These are phyloP conservation scores for Oedothorax gibbosus DNA, from an alignment of 1,140 invertebrate genomes.

Conservation along the genomic window DNA sequence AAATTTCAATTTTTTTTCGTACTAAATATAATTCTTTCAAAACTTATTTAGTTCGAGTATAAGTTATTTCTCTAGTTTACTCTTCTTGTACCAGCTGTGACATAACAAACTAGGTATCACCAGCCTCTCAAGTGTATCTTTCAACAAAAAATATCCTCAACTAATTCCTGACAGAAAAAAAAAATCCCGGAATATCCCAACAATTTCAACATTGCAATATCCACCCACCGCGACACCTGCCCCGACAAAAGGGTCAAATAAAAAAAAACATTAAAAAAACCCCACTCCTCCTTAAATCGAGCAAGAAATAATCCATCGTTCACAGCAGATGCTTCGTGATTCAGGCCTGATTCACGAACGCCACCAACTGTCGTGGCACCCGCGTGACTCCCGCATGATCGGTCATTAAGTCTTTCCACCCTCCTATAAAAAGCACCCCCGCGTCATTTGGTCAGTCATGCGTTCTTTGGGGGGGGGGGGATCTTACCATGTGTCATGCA, in stretches of 20 bases:
- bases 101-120: too few relatives aligned
- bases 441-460: slow-evolving; percentile 54
- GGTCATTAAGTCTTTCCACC: slow-evolving; percentile 43
- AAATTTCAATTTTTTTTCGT: too few relatives aligned
- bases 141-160: too few relatives aligned
- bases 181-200: too few relatives aligned
- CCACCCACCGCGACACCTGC: too few relatives aligned
- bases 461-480: slow-evolving; percentile 22
- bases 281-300: background rate
- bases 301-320: slow-evolving; percentile 13
- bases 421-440: slow-evolving; percentile 27
- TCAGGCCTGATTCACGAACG: slow-evolving; percentile 45
- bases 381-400: slow-evolving; percentile 33
- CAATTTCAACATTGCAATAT: too few relatives aligned
- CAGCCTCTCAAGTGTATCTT: too few relatives aligned
- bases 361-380: slow-evolving; percentile 38
- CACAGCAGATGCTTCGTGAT: slow-evolving; percentile 45
- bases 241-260: background rate
- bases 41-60: too few relatives aligned
- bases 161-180: too few relatives aligned
- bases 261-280: slow-evolving; percentile 19
- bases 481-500: slow-evolving; percentile 26
- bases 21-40: too few relatives aligned
- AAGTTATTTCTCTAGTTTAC: too few relatives aligned
- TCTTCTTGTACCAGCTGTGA: too few relatives aligned